Evolutionary conservation across 2,797 vertebrate species (phyloP).

Genomic region (Hippoglossus hippoglossus): DNA sequence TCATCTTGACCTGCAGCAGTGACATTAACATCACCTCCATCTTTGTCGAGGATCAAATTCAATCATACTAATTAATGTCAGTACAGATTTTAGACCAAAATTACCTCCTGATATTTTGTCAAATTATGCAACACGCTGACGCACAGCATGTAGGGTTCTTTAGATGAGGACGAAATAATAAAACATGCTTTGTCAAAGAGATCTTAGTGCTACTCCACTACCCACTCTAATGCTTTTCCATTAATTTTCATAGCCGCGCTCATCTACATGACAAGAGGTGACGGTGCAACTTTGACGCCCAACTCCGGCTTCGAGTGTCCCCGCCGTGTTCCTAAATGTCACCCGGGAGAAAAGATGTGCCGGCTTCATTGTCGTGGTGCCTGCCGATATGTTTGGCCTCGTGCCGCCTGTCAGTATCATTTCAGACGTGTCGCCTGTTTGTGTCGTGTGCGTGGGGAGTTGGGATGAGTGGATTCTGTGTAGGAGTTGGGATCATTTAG

Average conservation of each 20-base stretch:
- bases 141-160: constrained; percentile 22
- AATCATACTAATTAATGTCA: background rate
- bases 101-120: background rate
- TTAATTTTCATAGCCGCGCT: constrained; percentile 64
- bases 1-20: background rate
- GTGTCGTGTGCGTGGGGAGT: constrained; percentile 35
- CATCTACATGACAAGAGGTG: constrained; percentile 58
- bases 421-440: constrained; percentile 45
- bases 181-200: constrained; percentile 29
- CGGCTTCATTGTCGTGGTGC: constrained; percentile 2
- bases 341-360: constrained; percentile 28
- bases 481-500: constrained; percentile 63
- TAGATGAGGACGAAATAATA: constrained; percentile 27
- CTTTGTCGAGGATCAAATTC: background rate
- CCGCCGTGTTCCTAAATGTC: constrained; percentile 21
- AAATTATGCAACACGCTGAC: constrained; percentile 9
- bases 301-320: constrained; percentile 17
- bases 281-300: constrained; percentile 50
- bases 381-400: constrained; percentile 43
- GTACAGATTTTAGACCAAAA: background rate
- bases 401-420: constrained; percentile 21
- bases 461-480: constrained; percentile 54
- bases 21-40: no score
- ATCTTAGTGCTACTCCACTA: constrained; percentile 54
- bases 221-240: constrained; percentile 63